Evolutionary conservation across 2,797 vertebrate species (phyloP), one percentile per base, ranked within the genome.

Genomic region (Chloroceryle amazona): DNA sequence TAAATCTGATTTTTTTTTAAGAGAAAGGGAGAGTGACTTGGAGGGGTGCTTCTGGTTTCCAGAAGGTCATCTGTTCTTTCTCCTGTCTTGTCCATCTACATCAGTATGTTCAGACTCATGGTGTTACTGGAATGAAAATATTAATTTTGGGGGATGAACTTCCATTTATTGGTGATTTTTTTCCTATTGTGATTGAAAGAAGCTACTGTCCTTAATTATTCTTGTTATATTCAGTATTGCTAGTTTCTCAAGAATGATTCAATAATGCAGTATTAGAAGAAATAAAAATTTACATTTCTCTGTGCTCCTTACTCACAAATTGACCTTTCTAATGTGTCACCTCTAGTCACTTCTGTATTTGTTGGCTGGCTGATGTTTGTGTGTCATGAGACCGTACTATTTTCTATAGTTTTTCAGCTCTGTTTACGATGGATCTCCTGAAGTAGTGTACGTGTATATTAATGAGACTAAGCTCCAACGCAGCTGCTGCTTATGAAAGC

Each of bases 1-100:
- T 98, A 57, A 98, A 98, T 90, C 85, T 93, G 29, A 97, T 95
- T 54, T 97, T 97, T 97, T 97, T 81, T 39, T 39, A 39, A 97
- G 81, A 29, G 41, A 14, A 82, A 98, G 58, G 97, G 98, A 55
- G 97, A 94, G 41, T 97, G 96, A 73, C 93, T 98, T 67, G 96
- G 98, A 89, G 94, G 72, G 5, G 29, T 88, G 13, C 55, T 62
- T 49, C 80, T 75, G 85, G 26, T 39, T 51, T 81, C 90, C 33
- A 42, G 23, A 80, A 70, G 70, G 20, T 11, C 60, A 29, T 35
- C 54, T 21, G 25, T 83, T 39, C 11, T 88, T 55, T 8, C 47
- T n/a, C 26, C 14, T 52, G 26, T 28, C 51, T 52, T 29, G 51
- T 51, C 88, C 90, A 20, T 68, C 93, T 29, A 10, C 52, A 65